These are phyloP conservation scores for Andrena chrysosceles DNA, from an alignment of 2,888 invertebrate genomes.

Conservation along the genomic window DNA sequence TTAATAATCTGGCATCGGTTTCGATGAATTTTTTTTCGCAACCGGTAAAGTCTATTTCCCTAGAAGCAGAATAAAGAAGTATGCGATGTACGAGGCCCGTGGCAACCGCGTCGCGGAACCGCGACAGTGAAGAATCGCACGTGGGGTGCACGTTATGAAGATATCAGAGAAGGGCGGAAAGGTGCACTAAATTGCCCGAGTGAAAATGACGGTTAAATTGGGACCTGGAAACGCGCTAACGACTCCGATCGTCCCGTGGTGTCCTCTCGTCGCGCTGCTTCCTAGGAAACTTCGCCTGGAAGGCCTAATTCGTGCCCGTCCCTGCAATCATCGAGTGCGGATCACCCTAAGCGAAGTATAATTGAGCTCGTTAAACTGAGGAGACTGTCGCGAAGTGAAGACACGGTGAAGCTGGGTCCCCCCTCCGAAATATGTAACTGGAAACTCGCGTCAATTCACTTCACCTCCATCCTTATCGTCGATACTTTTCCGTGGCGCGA, in stretches of 20 bases:
- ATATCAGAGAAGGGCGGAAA: slow-evolving; percentile 51
- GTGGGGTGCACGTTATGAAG: slow-evolving; percentile 53
- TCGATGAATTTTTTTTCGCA: no score
- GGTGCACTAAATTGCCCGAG: slow-evolving; percentile 57
- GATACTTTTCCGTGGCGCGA: slow-evolving; percentile 3
- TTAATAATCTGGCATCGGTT: no score
- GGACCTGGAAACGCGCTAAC: slow-evolving; percentile 64
- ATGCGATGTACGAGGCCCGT: no score
- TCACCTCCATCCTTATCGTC: no score
- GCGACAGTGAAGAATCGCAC: slow-evolving; percentile 40
- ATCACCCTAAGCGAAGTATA: slow-evolving; percentile 77
- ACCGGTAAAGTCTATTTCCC: no score
- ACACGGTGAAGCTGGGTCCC: not conserved
- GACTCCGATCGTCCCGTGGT: slow-evolving; percentile 49
- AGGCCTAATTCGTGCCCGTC: slow-evolving; percentile 57
- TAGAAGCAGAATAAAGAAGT: no score
- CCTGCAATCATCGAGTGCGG: slow-evolving; percentile 56
- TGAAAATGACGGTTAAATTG: slow-evolving; percentile 66
- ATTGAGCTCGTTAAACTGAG: slow-evolving; percentile 73
- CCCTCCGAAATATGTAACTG: slow-evolving; percentile 18
- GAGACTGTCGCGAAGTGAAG: slow-evolving; percentile 24
- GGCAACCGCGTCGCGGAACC: no score
- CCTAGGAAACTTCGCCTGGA: slow-evolving; percentile 36
- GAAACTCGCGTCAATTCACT: slow-evolving; percentile 20
- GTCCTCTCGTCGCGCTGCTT: slow-evolving; percentile 29